Percentiles rank a stretch among this genome's conserved stretches.
phyloP scores from a whole-genome alignment of 2,888 invertebrate species.

The Troglohyphantes excavatus region DNA sequence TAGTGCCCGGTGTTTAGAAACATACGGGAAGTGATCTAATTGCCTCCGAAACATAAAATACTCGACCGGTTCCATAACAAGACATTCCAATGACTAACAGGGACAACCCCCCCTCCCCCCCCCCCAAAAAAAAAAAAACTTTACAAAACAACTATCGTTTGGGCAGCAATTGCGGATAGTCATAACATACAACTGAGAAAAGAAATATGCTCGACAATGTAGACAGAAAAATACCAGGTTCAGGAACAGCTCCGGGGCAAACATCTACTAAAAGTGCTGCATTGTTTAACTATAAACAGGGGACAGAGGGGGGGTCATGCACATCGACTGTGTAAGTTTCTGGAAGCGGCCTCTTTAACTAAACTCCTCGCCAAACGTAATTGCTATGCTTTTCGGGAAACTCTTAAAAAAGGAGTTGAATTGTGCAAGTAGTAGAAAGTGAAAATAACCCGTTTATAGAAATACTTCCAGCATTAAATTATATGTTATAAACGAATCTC shows the following conservation, averaged over 20 bases:
- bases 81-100: background rate
- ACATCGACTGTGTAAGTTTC: background rate
- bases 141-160: background rate
- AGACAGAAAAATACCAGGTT: background rate
- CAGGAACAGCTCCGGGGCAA: background rate
- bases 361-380: conserved; percentile 19
- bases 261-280: background rate
- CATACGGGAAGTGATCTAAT: background rate
- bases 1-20: background rate
- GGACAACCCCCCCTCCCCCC: too few relatives aligned
- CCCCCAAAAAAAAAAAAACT: too few relatives aligned
- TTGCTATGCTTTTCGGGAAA: background rate
- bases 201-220: background rate
- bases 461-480: conserved; percentile 7
- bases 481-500: conserved; percentile 2
- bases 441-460: conserved; percentile 23
- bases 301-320: background rate
- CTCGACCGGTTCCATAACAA: background rate
- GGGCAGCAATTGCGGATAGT: background rate
- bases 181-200: conserved; percentile 3
- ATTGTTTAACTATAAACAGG: background rate
- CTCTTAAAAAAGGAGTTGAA: background rate
- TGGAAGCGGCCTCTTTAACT: background rate
- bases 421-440: background rate
- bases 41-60: background rate